Evolutionary conservation across 2,888 invertebrate genomes (phyloP), one percentile per base, ranked within the genome.

Genomic region (Leptodirus hochenwartii): DNA sequence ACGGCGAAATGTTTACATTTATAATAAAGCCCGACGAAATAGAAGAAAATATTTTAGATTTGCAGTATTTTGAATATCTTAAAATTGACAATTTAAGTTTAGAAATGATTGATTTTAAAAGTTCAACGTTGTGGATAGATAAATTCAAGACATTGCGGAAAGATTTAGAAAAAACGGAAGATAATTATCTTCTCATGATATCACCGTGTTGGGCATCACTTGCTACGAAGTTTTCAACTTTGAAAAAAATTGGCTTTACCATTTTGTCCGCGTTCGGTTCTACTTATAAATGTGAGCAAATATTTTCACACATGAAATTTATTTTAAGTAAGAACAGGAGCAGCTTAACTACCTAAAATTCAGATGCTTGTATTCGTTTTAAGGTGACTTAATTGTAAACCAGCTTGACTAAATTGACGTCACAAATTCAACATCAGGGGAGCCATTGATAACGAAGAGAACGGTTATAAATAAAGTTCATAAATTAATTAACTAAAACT

Each of bases 201-300:
- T 35, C 35, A 35, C 22, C 36, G 23, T 34, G 36, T 36, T 33
- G 35, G 31, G 35, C 36, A 36, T 38, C 35, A 36, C 37, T 36
- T 38, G 31, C 26, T 38, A 35, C 31, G 31, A 34, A 27, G 32
- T 38, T 37, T 31, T 37, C 34, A 34, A 29, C 34, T 15, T 37
- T 34, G 11, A 34, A 37, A 37, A 38, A 34, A 37, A 35, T 37
- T 33, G 35, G 33, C 32, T 37, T 36, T 33, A 30, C 25, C 27
- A 37, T 37, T 37, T 33, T 37, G 32, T 37, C 35, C n/a, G 27
- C 25, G 34, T 39, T 38, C 31, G 29, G 27, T 16, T 37, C 33
- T n/a, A 29, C 34, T 37, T 38, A 38, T 35, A 35, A 33, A 36
- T 36, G 31, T 37, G 31, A 37, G 32, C 35, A 37, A 37, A 34